Percentiles rank a stretch among this genome's conserved stretches.
These are phyloP conservation scores for Echinometra lucunter DNA, from an alignment of 53 echinoderm and acorn worm species.

Conservation along the genomic window DNA sequence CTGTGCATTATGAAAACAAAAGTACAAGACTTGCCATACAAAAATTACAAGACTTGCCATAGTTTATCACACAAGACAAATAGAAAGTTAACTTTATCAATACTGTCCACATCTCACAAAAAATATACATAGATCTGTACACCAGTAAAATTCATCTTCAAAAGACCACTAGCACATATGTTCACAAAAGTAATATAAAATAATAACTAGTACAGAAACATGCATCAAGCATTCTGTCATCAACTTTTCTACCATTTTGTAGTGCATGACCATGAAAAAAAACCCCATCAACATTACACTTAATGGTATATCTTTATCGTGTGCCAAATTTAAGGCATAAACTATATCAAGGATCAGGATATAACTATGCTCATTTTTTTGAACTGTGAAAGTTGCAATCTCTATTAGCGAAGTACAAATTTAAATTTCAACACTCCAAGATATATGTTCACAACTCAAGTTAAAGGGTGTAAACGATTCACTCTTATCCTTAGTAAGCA, in stretches of 20 bases:
- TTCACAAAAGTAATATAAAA: conserved; percentile 11
- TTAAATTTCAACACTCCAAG: background rate
- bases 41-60: background rate
- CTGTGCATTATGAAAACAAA: background rate
- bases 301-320: background rate
- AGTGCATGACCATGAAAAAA: background rate
- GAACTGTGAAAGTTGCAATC: background rate
- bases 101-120: conserved; percentile 25
- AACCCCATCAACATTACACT: background rate
- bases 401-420: background rate
- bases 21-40: conserved; percentile 1
- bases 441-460: no score
- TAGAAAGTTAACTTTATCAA: background rate
- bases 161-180: background rate
- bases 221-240: background rate
- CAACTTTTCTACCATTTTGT: background rate
- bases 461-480: background rate
- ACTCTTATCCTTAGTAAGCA: background rate
- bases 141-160: conserved; percentile 17
- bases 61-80: conserved; percentile 7
- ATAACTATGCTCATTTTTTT: background rate
- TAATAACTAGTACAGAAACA: conserved; percentile 10
- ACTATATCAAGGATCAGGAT: background rate
- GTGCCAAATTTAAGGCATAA: background rate
- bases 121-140: background rate